These are phyloP conservation scores for Pseudomyrmex dendroicus DNA, from an alignment of 1,140 invertebrate species.

Conservation along the genomic window DNA sequence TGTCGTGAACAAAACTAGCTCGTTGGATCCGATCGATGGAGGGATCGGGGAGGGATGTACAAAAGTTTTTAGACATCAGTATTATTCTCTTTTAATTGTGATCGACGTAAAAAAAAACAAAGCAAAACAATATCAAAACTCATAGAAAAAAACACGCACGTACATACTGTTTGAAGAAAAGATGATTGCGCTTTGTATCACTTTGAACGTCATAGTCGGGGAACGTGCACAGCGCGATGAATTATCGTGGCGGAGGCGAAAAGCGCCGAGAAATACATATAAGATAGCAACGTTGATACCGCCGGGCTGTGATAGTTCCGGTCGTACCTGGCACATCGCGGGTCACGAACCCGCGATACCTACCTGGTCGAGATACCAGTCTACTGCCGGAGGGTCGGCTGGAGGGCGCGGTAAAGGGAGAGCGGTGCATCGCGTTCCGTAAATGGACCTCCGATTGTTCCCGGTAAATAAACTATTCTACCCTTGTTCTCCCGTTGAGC, in stretches of 20 bases:
- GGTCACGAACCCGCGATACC: slow-evolving; percentile 68
- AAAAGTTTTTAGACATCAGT: too few relatives aligned
- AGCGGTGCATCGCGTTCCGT: slow-evolving; percentile 55
- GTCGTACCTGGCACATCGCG: slow-evolving; percentile 72
- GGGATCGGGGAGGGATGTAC: too few relatives aligned
- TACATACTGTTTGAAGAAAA: too few relatives aligned
- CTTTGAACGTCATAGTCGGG: slow-evolving; percentile 26
- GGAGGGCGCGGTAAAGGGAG: neutral
- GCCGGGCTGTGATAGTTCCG: slow-evolving; percentile 50
- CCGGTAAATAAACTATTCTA: slow-evolving; percentile 67
- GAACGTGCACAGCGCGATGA: slow-evolving; percentile 36
- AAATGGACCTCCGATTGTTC: slow-evolving; percentile 69
- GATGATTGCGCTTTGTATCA: slow-evolving; percentile 15
- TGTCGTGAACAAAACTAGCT: too few relatives aligned
- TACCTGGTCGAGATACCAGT: slow-evolving; percentile 34
- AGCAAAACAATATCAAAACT: too few relatives aligned
- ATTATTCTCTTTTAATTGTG: too few relatives aligned
- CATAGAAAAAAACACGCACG: too few relatives aligned
- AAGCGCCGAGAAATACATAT: slow-evolving; percentile 57
- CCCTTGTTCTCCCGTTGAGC: neutral
- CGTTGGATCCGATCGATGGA: too few relatives aligned
- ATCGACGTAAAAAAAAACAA: too few relatives aligned
- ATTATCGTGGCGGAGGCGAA: slow-evolving; percentile 43
- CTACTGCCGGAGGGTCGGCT: neutral
- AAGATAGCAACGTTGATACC: slow-evolving; percentile 63